Conservation (phyloP, 2,888 invertebrate species). For the Galerucella nymphaeae region DNA sequence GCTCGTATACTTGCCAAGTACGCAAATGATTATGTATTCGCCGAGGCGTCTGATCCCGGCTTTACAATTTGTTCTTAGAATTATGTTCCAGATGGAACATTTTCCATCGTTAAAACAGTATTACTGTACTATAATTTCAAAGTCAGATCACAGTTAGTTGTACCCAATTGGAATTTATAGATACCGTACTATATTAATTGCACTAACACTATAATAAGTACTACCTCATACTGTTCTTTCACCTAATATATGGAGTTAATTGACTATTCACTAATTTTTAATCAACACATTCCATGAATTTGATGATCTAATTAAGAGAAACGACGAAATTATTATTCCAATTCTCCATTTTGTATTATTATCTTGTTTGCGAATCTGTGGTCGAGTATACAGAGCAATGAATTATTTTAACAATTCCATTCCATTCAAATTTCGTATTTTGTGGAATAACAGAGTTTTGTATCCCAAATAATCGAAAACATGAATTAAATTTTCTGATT, state of each 20-base stretch:
- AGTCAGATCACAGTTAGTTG: neutral
- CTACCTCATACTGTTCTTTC: neutral
- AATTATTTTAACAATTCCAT: slow-evolving; percentile 18
- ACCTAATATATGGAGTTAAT: neutral
- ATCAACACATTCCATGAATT: slow-evolving; percentile 23
- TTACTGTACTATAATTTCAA: too few species aligned
- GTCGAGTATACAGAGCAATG: neutral
- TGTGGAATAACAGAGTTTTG: neutral
- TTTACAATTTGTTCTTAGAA: too few species aligned
- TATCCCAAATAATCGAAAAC: neutral
- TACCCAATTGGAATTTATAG: neutral
- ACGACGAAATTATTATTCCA: slow-evolving; percentile 1
- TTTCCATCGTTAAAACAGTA: too few species aligned
- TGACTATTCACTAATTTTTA: slow-evolving; percentile 6
- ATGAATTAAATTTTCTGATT: neutral
- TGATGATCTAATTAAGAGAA: slow-evolving; percentile 3
- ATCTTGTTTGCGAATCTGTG: slow-evolving; percentile 18
- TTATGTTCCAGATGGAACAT: too few species aligned
- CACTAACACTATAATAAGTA: neutral
- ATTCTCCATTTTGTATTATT: slow-evolving; percentile 16
- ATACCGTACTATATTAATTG: neutral
- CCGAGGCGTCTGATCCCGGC: too few species aligned
- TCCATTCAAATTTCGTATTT: slow-evolving; percentile 10
- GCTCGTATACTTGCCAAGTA: too few species aligned
- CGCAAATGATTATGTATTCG: too few species aligned